Percentiles rank a stretch among this genome's conserved stretches.
These are phyloP conservation scores for Anhinga rufa DNA, from an alignment of 2,113 vertebrate species.

Conservation along the genomic window DNA sequence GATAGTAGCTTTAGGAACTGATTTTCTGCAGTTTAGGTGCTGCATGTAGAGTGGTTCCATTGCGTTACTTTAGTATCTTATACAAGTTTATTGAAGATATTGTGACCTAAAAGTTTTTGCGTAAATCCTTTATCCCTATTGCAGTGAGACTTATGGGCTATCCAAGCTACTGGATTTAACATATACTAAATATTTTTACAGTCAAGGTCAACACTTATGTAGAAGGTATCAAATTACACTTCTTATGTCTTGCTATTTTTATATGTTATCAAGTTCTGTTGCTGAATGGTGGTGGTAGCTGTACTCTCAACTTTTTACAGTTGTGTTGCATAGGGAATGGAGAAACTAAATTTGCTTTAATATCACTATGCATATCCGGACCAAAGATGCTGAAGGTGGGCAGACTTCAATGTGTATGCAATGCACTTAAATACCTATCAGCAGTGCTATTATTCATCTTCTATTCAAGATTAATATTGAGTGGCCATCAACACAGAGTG, in stretches of 20 bases:
- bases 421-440: background rate
- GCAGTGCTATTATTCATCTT: background rate
- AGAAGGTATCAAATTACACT: background rate
- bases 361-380: background rate
- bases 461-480: background rate
- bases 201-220: background rate
- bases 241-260: background rate
- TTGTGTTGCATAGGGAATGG: background rate
- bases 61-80: background rate
- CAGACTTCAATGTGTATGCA: accelerated
- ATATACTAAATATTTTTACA: background rate
- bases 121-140: background rate
- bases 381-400: background rate
- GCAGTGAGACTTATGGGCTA: background rate
- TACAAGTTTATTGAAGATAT: background rate
- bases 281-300: background rate
- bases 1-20: background rate
- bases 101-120: background rate
- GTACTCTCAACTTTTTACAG: background rate
- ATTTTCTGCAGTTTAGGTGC: background rate
- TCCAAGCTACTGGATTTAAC: background rate
- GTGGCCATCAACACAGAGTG: background rate
- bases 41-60: background rate
- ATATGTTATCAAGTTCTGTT: background rate
- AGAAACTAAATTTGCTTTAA: background rate